Conservation (phyloP, 2,888 invertebrate species). For the Scelioninae gen. 1 region DNA sequence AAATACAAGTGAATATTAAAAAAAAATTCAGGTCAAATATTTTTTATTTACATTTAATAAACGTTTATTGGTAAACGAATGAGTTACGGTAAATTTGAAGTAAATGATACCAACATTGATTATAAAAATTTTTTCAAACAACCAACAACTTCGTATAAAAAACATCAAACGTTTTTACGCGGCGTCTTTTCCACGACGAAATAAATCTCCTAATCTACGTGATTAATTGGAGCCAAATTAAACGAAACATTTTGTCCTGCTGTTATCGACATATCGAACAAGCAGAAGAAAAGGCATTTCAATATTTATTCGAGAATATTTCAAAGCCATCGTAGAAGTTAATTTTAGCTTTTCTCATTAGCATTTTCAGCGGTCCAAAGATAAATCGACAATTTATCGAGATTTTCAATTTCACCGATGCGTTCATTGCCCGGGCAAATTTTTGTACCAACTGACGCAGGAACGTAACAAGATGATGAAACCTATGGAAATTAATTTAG, state of each 20-base stretch:
- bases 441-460: slow-evolving; percentile 19
- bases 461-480: slow-evolving; percentile 9
- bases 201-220: slow-evolving; percentile 36
- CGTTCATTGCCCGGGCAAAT: slow-evolving; percentile 11
- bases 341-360: slow-evolving; percentile 31
- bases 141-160: no score
- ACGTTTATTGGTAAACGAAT: no score
- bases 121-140: no score
- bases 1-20: no score
- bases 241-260: slow-evolving; percentile 25
- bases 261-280: neutral
- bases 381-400: slow-evolving; percentile 13
- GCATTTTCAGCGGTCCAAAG: slow-evolving; percentile 17
- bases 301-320: slow-evolving; percentile 44
- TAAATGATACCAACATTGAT: no score
- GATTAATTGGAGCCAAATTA: slow-evolving; percentile 41
- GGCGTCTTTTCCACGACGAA: slow-evolving; percentile 10
- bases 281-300: slow-evolving; percentile 9
- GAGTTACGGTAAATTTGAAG: no score
- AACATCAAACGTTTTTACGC: no score
- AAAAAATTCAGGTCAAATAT: no score
- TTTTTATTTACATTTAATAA: no score
- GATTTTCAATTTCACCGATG: neutral
- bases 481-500: slow-evolving; percentile 26
- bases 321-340: slow-evolving; percentile 2